Evolutionary conservation across 1,140 invertebrate genomes (phyloP), one percentile per base, ranked within the genome.

Genomic region (Drosophila kurseongensis): DNA sequence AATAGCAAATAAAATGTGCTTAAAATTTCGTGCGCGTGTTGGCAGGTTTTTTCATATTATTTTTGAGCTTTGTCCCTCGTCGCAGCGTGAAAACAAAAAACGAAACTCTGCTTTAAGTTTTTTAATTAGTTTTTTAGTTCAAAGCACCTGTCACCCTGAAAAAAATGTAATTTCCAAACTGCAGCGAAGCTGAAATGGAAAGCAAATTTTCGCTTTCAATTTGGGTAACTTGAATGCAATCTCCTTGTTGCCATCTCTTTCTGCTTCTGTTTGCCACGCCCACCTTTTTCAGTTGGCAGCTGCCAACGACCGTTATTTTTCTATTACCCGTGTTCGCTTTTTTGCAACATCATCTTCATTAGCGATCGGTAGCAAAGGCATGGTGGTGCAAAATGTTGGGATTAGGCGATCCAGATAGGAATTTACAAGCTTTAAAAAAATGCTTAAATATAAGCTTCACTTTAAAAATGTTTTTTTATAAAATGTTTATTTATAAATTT

Each of bases 261-360:
- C 16, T 12, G 14, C 42, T 12, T 16, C 14, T 41, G 52, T 40
- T 14, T 16, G 48, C 32, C 82, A 85, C 83, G 82, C 78, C 81
- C 63, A 41, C 58, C 36, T 52, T 45, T 57, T 41, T 7, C 14
- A 54, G 50, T 36, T 71, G 63, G 55, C 75, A 75, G 45, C 74
- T 52, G 63, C 45, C 71, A 78, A 75, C 80, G 63, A 83, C 54
- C 80, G 80, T 67, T 74, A 83, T 60, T 63, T 60, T 63, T 58
- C 60, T 66, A 54, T 66, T 77, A 76, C 35, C 60, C 13, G 32
- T 75, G 54, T 48, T 54, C 29, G 36, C 9, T 29, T 67, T 48
- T 78, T 55, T 83, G 84, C 80, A 88, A 82, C 71, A 88, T 86
- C 83, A 86, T 86, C 83, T 86, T 86, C 79, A 88, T 86, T 82